phyloP scores from a whole-genome alignment of 1,140 invertebrate species.

The Cephus cinctus region DNA sequence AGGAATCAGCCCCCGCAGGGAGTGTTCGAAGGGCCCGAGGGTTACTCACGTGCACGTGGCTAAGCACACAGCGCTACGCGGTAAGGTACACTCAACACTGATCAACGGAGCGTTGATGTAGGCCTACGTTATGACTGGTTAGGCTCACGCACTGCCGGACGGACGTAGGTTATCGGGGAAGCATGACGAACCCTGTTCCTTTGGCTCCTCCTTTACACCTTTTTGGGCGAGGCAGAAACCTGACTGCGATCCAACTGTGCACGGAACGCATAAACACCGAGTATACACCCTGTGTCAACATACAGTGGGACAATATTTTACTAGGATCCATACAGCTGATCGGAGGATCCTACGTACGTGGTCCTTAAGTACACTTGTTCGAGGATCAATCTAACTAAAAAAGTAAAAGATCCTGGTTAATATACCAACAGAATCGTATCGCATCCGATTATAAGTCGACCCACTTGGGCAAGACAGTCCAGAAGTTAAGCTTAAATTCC shows the following conservation, averaged over 20 bases:
- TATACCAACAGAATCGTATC: no score
- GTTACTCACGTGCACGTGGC: conserved; percentile 12
- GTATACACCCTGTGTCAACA: no score
- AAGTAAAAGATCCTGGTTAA: no score
- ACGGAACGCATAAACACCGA: conserved; percentile 39
- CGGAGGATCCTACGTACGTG: no score
- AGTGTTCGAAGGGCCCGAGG: conserved; percentile 40
- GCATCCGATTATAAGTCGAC: no score
- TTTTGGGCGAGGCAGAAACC: conserved; percentile 20
- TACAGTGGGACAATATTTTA: no score
- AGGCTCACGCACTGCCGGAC: conserved; percentile 45
- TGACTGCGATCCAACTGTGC: conserved; percentile 41
- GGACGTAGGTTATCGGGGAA: conserved; percentile 46
- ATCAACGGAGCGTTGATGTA: conserved; percentile 1
- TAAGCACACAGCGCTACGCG: conserved; percentile 10
- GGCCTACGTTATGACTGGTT: conserved; percentile 16
- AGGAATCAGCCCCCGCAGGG: conserved; percentile 45
- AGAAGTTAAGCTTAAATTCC: no score
- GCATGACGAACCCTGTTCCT: conserved; percentile 36
- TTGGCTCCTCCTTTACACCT: conserved; percentile 26
- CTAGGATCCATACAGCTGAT: no score
- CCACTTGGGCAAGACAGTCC: no score
- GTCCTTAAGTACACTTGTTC: no score
- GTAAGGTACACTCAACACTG: neutral
- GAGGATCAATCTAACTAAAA: no score